These are phyloP conservation scores for Formicarius rufipectus DNA, from an alignment of 2,113 vertebrate species.

Conservation along the genomic window DNA sequence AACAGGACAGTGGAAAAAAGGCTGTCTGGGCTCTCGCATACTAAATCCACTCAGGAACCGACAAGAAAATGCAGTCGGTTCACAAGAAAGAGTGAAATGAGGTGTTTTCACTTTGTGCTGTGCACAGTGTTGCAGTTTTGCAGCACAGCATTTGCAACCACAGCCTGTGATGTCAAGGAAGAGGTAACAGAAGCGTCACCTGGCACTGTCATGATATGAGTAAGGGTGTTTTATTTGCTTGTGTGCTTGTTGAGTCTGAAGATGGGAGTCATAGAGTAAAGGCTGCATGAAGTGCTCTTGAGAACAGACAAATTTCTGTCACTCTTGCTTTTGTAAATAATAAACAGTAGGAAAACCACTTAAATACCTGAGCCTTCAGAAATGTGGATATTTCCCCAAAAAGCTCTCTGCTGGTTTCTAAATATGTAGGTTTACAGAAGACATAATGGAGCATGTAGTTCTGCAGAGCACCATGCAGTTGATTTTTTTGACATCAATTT, in stretches of 20 bases:
- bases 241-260: background rate
- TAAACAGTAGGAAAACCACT: background rate
- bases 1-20: background rate
- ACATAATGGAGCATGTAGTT: background rate
- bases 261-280: background rate
- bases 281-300: background rate
- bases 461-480: background rate
- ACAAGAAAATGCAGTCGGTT: background rate
- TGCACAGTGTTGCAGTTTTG: background rate
- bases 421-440: background rate
- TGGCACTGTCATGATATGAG: background rate
- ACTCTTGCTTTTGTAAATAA: background rate
- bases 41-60: background rate
- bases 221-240: background rate
- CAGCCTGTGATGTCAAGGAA: background rate
- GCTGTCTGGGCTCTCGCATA: accelerated
- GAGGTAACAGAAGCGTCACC: no score
- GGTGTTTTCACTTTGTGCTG: background rate
- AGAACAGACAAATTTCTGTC: background rate
- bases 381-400: background rate
- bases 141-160: background rate
- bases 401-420: background rate
- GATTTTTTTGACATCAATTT: background rate
- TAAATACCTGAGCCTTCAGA: background rate
- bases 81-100: background rate